Base-by-base conservation (phyloP, 37 sponge, comb jelly and placozoan genomes). In the Mnemiopsis leidyi region DNA sequence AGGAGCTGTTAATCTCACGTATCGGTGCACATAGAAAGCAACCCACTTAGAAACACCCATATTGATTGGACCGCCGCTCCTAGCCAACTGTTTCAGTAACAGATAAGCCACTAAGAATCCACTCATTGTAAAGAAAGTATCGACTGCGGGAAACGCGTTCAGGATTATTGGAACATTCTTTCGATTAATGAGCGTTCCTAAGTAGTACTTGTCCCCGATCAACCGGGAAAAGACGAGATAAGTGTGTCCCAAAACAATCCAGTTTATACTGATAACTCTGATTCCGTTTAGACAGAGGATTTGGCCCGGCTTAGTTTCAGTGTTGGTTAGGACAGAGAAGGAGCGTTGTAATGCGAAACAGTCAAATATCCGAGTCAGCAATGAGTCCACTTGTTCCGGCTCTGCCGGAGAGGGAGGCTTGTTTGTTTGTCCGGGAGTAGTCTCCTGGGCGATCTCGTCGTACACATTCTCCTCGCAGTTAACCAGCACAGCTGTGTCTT, bases 261-360 rank as follows among this genome's bases (percentile, higher is more conserved):
- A 79, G 82, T 79, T 79, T 23, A 79, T 79, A 31, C 82, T 79
- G 5, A 79, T 34, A 2, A 79, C 82, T 31, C 82, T 79, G 38
- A 79, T 79, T 13, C 82, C 82, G 38, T 79, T 79, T 36, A 79
- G 36, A 29, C 82, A 79, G 31, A 79, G 38, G 36, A 79, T 3
- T 31, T 79, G 82, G 28, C 82, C 82, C 7, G 82, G 38, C 37
- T 79, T 79, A 21, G 38, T 35, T 0, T 16, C 21, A 7, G 82
- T 79, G 82, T 1, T 33, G 82, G 82, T 79, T 5, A 79, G 82
- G 38, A 2, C 36, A 9, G 36, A 3, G 7, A 79, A 36, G 36
- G 82, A 29, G 36, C 37, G 37, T 29, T 79, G 82, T 16, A 79
- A 29, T 1, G 82, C 82, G 21, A 79, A 79, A 33, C 82, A 79